Percentiles rank a stretch among this genome's conserved stretches.
Evolutionary conservation across 2,888 invertebrate genomes (phyloP).

Genomic region (Tetranychus truncatus): DNA sequence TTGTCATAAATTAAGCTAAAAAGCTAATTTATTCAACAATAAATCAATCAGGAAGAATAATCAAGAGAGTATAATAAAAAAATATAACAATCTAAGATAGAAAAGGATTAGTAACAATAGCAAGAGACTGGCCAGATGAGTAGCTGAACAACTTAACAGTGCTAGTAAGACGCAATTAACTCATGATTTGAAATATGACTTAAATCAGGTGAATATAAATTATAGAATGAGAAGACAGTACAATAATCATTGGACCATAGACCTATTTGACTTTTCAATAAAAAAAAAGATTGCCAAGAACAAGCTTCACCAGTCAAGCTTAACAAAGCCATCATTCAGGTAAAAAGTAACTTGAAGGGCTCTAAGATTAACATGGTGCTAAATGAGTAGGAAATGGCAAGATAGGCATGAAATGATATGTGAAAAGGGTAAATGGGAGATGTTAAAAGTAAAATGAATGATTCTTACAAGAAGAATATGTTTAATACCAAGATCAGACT

Average conservation of each 20-base stretch:
- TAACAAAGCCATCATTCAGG: not conserved
- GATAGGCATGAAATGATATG: not conserved
- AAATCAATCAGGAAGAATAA: not conserved
- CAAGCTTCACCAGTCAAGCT: not conserved
- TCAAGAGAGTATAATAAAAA: not conserved
- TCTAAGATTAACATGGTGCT: not conserved
- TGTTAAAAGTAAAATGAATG: too few relatives aligned
- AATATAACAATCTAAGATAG: too few relatives aligned
- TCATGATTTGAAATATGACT: too few relatives aligned
- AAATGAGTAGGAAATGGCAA: not conserved
- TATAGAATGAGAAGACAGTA: too few relatives aligned
- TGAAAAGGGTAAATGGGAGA: not conserved
- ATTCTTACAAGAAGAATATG: constrained; percentile 60
- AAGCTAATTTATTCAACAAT: not conserved
- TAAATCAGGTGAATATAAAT: too few relatives aligned
- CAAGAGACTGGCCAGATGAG: too few relatives aligned
- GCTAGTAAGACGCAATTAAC: too few relatives aligned
- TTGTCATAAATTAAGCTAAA: not conserved
- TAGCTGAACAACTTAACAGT: too few relatives aligned
- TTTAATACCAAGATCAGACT: constrained; percentile 79
- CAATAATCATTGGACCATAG: too few relatives aligned
- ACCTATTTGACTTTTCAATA: not conserved
- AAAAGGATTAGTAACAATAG: too few relatives aligned
- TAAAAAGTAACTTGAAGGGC: not conserved
- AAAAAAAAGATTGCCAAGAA: not conserved